Conservation (phyloP, 2,888 invertebrate genomes). For the Alsophila aescularia region DNA sequence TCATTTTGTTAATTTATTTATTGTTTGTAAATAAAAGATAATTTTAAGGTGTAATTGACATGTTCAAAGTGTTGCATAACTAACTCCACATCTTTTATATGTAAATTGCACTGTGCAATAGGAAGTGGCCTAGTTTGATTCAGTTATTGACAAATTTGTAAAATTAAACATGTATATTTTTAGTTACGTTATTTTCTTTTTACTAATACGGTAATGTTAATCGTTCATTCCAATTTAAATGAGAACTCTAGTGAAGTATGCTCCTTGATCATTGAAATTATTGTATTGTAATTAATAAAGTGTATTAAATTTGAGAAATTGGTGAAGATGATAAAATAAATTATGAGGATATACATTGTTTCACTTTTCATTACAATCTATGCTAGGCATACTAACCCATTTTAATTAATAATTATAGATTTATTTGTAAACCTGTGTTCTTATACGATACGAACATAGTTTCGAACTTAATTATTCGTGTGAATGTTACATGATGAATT, state of each 20-base stretch:
- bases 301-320: constrained; percentile 83
- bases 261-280: constrained; percentile 83
- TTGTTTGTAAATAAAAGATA: constrained; percentile 80
- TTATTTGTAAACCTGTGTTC: too few species aligned
- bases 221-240: constrained; percentile 84
- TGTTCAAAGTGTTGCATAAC: constrained; percentile 61
- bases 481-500: too few species aligned
- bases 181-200: constrained; percentile 81
- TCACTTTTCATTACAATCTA: constrained; percentile 38
- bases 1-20: constrained; percentile 79
- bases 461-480: too few species aligned
- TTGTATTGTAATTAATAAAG: constrained; percentile 82
- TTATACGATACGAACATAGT: too few species aligned
- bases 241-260: constrained; percentile 78
- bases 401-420: too few species aligned
- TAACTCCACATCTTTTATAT: constrained; percentile 42
- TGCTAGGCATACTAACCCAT: neutral
- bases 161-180: constrained; percentile 69
- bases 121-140: constrained; percentile 69
- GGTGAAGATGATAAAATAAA: constrained; percentile 83
- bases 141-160: constrained; percentile 62
- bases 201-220: constrained; percentile 78
- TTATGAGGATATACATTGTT: constrained; percentile 72
- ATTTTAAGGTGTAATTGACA: constrained; percentile 59
- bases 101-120: constrained; percentile 71